Evolutionary conservation across 2,888 invertebrate genomes (phyloP).

Genomic region (Drymonia ruficornis): DNA sequence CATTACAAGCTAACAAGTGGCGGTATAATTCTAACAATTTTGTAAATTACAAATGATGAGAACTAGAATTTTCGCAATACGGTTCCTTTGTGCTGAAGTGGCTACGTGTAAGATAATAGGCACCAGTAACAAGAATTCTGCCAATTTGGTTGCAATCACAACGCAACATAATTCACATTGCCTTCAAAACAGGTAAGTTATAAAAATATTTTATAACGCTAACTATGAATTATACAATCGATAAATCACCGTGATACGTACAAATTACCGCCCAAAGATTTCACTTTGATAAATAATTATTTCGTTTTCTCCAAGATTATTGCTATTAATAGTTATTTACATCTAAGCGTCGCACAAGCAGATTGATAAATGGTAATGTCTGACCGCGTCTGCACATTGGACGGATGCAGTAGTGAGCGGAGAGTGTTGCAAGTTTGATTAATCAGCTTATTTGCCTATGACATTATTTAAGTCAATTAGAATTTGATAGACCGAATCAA

Average conservation of each 20-base stretch:
- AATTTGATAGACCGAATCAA: neutral
- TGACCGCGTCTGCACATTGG: constrained; percentile 40
- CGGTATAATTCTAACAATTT: constrained; percentile 39
- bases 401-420: constrained; percentile 32
- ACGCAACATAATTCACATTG: neutral
- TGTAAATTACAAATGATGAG: constrained; percentile 48
- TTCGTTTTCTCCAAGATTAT: constrained; percentile 52
- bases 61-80: constrained; percentile 39
- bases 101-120: constrained; percentile 21
- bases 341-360: constrained; percentile 43
- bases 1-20: neutral
- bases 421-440: neutral
- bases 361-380: constrained; percentile 44
- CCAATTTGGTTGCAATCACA: constrained; percentile 5
- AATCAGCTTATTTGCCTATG: neutral
- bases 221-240: constrained; percentile 36
- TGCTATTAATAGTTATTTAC: constrained; percentile 56
- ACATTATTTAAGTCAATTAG: neutral
- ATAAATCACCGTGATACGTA: constrained; percentile 37
- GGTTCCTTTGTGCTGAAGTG: constrained; percentile 27
- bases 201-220: constrained; percentile 1
- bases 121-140: constrained; percentile 14
- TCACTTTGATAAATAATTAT: constrained; percentile 53
- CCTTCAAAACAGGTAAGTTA: neutral
- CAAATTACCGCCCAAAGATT: constrained; percentile 43